Evolutionary conservation across 2,888 invertebrate species (phyloP).

Genomic region (Drosophila infuscata): DNA sequence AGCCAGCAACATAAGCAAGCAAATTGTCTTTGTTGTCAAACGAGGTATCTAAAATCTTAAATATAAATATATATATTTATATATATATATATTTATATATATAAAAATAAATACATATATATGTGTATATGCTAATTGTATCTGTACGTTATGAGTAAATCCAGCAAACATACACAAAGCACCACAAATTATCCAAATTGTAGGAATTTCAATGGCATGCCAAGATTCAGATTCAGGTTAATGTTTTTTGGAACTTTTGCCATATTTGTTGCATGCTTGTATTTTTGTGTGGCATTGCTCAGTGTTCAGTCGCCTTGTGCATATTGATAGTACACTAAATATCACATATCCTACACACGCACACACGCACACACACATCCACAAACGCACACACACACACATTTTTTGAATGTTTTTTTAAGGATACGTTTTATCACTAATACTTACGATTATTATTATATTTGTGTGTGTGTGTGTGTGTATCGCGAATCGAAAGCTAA

Average conservation of each 20-base stretch:
- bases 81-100: conserved; percentile 20
- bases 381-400: conserved; percentile 31
- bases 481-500: conserved; percentile 53
- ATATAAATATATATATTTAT: conserved; percentile 14
- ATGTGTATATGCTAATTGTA: conserved; percentile 34
- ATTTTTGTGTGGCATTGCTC: conserved; percentile 7
- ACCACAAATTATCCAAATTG: conserved; percentile 1
- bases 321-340: conserved; percentile 30
- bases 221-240: conserved; percentile 1
- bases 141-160: conserved; percentile 29
- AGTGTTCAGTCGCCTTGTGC: conserved; percentile 6
- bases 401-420: conserved; percentile 46
- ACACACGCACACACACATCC: conserved; percentile 40
- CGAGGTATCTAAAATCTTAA: conserved; percentile 40
- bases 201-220: neutral
- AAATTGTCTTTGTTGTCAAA: conserved; percentile 26
- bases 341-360: conserved; percentile 64
- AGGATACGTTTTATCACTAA: conserved; percentile 44
- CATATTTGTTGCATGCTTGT: conserved; percentile 13
- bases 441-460: conserved; percentile 36
- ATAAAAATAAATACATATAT: conserved; percentile 15
- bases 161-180: conserved; percentile 11
- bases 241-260: conserved; percentile 8
- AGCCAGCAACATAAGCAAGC: conserved; percentile 18
- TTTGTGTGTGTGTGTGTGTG: conserved; percentile 57